Evolutionary conservation across 2,113 vertebrate genomes (phyloP).

Genomic region (Anguilla japonica): DNA sequence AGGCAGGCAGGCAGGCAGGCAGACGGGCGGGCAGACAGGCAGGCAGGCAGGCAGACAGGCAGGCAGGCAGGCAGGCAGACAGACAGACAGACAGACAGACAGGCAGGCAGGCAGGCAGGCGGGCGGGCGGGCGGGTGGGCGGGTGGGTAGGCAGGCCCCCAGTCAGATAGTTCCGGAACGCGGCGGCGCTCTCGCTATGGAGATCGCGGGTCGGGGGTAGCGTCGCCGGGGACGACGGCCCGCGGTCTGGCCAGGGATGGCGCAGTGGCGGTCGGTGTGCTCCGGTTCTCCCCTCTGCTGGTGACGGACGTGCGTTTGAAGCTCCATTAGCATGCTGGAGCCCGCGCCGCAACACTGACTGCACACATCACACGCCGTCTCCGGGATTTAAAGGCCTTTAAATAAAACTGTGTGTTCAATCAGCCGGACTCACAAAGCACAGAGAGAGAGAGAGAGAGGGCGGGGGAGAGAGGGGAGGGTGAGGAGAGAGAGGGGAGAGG

Average conservation of each 20-base stretch:
- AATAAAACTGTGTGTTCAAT: conserved; percentile 9
- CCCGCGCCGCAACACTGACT: not conserved
- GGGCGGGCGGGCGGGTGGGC: conserved; percentile 45
- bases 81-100: too few relatives aligned
- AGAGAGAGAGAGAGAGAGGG: not conserved
- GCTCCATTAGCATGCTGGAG: not conserved
- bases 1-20: too few relatives aligned
- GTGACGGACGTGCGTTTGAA: not conserved
- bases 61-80: too few relatives aligned
- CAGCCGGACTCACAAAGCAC: not conserved
- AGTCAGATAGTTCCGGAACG: not conserved
- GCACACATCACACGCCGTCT: not conserved
- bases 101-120: too few relatives aligned
- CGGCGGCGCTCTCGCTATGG: not conserved
- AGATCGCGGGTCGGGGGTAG: too few relatives aligned
- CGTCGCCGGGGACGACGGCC: too few relatives aligned
- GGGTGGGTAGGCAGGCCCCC: not conserved
- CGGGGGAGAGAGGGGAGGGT: not conserved
- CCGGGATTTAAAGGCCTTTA: conserved; percentile 19
- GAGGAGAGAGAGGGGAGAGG: not conserved
- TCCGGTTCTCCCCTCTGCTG: too few relatives aligned
- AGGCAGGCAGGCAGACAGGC: too few relatives aligned
- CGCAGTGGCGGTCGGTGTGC: too few relatives aligned
- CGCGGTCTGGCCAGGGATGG: too few relatives aligned
- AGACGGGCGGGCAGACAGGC: too few relatives aligned